A percentile compares a stretch with the other conserved stretches of the same genome.
Conservation (phyloP, 2,113 vertebrate genomes). For the Rhabdornis inornatus region DNA sequence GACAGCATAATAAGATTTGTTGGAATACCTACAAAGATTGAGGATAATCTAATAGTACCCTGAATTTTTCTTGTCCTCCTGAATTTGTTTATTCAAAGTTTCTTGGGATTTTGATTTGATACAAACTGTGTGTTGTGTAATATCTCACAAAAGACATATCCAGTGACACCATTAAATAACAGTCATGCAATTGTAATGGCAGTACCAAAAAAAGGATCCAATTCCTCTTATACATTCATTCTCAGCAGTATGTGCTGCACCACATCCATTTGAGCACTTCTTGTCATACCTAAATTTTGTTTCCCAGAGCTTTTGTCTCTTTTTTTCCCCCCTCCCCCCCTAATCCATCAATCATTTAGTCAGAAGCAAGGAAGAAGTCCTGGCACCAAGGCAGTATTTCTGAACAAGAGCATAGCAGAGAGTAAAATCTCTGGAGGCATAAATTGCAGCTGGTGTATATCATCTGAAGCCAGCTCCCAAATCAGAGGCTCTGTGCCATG, state of each 20-base stretch:
- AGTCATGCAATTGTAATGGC: background rate
- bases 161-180: background rate
- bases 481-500: background rate
- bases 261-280: background rate
- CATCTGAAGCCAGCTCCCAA: background rate
- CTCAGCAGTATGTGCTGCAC: background rate
- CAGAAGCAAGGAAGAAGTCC: background rate
- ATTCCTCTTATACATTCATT: background rate
- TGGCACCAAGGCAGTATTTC: background rate
- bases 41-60: background rate
- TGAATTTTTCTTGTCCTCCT: background rate
- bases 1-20: background rate
- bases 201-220: background rate
- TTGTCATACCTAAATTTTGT: background rate
- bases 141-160: background rate
- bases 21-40: background rate
- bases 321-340: background rate
- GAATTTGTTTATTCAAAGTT: background rate
- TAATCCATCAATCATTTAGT: background rate
- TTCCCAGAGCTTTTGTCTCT: background rate
- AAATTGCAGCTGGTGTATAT: background rate
- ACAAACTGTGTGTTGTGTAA: background rate
- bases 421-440: background rate
- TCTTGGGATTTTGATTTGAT: background rate
- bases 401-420: background rate